phyloP scores from a whole-genome alignment of 1,140 invertebrate species.

The Drosophila arizonae region DNA sequence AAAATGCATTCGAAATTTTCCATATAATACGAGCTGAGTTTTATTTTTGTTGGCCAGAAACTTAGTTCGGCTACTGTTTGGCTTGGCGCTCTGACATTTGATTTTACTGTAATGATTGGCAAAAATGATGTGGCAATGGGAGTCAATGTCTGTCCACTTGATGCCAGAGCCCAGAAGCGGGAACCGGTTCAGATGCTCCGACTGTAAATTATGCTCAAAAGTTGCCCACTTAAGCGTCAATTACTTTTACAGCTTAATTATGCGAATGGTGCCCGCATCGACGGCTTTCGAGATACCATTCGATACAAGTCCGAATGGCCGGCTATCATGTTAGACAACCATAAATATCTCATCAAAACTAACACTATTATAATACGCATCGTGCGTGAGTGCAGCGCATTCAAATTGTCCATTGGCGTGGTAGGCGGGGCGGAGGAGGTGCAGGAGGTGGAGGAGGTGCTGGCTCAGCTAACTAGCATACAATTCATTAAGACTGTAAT shows the following conservation, averaged over 20 bases:
- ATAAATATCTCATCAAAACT: conserved; percentile 66
- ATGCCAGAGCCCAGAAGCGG: not conserved
- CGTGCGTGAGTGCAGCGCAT: conserved; percentile 53
- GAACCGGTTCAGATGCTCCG: not conserved
- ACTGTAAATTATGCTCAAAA: conserved; percentile 71
- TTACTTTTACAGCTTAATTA: conserved; percentile 78
- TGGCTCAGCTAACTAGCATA: not conserved
- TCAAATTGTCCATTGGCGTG: conserved; percentile 28
- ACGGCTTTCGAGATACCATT: conserved; percentile 2
- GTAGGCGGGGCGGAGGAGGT: not conserved
- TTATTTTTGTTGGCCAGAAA: not conserved
- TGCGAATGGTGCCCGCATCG: conserved; percentile 59
- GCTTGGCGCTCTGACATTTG: conserved; percentile 52
- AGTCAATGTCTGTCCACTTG: conserved; percentile 19
- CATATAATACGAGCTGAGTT: conserved; percentile 11
- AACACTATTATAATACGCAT: conserved; percentile 10
- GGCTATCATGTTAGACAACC: conserved; percentile 57
- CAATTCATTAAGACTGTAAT: conserved; percentile 36
- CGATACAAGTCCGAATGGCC: conserved; percentile 25
- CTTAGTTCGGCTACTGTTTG: conserved; percentile 34
- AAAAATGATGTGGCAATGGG: conserved; percentile 75
- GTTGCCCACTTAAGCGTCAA: conserved; percentile 70
- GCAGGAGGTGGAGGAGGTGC: conserved; percentile 3
- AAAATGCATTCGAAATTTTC: conserved; percentile 76
- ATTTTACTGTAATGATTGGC: conserved; percentile 75